Base-by-base conservation (phyloP, 1,140 invertebrate species). In the Pectinophora gossypiella region DNA sequence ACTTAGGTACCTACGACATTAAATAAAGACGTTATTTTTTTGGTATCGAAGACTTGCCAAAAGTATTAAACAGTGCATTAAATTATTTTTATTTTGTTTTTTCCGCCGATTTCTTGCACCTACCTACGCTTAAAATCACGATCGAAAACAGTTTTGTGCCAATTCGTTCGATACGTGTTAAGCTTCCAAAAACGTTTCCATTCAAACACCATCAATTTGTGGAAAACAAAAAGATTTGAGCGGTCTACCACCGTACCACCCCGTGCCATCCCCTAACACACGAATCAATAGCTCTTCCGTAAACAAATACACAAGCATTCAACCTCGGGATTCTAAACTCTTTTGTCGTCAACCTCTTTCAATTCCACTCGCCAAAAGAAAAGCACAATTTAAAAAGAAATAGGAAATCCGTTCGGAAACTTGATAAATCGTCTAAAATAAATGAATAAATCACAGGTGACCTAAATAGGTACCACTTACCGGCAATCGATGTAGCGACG, bases 381-480 rank as follows among this genome's bases (percentile, higher is more conserved):
- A 32, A 32, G n/a, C 27, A 32, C 27, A 12, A 12, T 32, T 3
- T 12, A 32, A 23, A 23, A 32, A 7, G 6, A 32, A 32, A 32
- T 9, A 2, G 9, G n/a, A 32, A 7, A n/a, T 12, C 9, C 27
- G 6, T 9, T 32, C 6, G n/a, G n/a, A n/a, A 32, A 32, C 6
- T 32, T 32, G 27, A 32, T 32, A 12, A n/a, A 32, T 32, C 9
- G 27, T 12, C 27, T 12, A 32, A 32, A 9, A 32, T 7, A 18
- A 40, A 7, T 3, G 36, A 16, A 18, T 3, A 48, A 52, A 53
- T 62, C 48, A 61, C 53, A 54, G 44, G 13, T 76, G 74, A 76
- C 78, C 76, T 65, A 83, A 1, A 20, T 44, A 20, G 3, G 5
- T 13, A 16, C 7, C 9, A 21, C 68, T 80, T 68, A 80, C 77